Percentiles rank a stretch among this genome's conserved stretches.
phyloP scores from a whole-genome alignment of 2,113 vertebrate genomes.

The Seriola aureovittata region DNA sequence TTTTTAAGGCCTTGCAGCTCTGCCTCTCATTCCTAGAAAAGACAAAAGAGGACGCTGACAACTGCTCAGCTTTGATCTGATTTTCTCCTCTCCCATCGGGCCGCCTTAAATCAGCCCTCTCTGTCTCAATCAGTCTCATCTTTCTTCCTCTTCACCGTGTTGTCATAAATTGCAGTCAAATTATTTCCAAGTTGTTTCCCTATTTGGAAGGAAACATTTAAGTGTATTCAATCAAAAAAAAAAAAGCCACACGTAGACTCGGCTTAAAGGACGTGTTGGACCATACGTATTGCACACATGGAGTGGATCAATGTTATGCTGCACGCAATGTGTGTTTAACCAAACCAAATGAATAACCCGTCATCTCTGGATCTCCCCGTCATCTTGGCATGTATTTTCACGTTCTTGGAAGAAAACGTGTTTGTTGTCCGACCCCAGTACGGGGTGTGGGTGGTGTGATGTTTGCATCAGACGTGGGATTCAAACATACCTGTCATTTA shows the following conservation, averaged over 20 bases:
- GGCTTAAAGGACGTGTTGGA: not conserved
- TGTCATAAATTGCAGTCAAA: slow-evolving; percentile 1
- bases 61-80: slow-evolving; percentile 44
- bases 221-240: not conserved
- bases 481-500: slow-evolving; percentile 73
- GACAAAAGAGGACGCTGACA: slow-evolving; percentile 66
- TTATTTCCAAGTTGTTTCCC: slow-evolving; percentile 15
- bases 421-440: slow-evolving; percentile 34
- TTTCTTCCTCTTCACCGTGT: not conserved
- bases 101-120: not conserved
- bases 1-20: slow-evolving; percentile 20
- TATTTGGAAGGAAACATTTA: not conserved
- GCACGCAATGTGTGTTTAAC: slow-evolving; percentile 43
- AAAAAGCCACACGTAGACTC: not conserved
- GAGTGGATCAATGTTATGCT: slow-evolving; percentile 32
- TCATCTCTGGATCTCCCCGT: slow-evolving; percentile 49
- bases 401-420: slow-evolving; percentile 37
- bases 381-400: slow-evolving; percentile 66
- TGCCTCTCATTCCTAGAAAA: slow-evolving; percentile 26
- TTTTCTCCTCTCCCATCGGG: not conserved
- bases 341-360: slow-evolving; percentile 23
- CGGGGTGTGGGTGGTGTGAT: slow-evolving; percentile 10
- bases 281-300: slow-evolving; percentile 9
- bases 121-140: not conserved
- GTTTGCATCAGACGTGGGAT: slow-evolving; percentile 56